Base-by-base conservation (phyloP, 1,140 invertebrate genomes). In the Meloidogyne exigua region DNA sequence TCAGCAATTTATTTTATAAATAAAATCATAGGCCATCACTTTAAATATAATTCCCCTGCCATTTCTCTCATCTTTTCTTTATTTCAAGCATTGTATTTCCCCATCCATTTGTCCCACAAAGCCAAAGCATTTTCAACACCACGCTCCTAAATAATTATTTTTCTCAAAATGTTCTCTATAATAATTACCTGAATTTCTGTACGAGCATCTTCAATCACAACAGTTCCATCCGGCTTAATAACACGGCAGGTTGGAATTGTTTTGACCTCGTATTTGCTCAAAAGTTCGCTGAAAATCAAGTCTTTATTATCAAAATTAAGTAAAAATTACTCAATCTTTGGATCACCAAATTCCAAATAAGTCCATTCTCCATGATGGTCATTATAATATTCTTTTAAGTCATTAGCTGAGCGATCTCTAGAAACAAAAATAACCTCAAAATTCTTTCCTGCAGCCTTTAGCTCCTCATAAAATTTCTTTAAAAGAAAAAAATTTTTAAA, bases 341-440 rank as follows among this genome's bases (percentile, higher is more conserved):
- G 79, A 66, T 71, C 71, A 10, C 83, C 75, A 65, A 77, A 87
- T 15, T 71, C 64, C 23, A 85, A 36, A 68, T 83, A 79, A 65
- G 62, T 69, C 84, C 84, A 85, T 44, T 82, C 26, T 1, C 84
- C 85, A 32, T 87, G 83, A 39, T 81, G 79, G 1, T 85, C 79
- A 25, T 81, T 64, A 36, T 78, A 77, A 62, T 85, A 85, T 49
- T 85, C 73, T 15, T 63, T 62, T 18, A 86, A 62, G 42, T 86
- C 83, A 39, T 83, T 71, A n/a, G 79, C 83, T 25, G 66, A 42
- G 18, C 72, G 49, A 63, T 85, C 84, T 57, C 79, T 72, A 15
- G 84, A 85, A n/a, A 86, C 76, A 32, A 84, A 86, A 26, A 85
- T 63, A 4, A 87, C 78, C 71, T 87, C 85, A 57, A 87, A 85